Percentiles rank a stretch among this genome's conserved stretches.
phyloP scores from a whole-genome alignment of 2,797 vertebrate species.

The Falco rusticolus region DNA sequence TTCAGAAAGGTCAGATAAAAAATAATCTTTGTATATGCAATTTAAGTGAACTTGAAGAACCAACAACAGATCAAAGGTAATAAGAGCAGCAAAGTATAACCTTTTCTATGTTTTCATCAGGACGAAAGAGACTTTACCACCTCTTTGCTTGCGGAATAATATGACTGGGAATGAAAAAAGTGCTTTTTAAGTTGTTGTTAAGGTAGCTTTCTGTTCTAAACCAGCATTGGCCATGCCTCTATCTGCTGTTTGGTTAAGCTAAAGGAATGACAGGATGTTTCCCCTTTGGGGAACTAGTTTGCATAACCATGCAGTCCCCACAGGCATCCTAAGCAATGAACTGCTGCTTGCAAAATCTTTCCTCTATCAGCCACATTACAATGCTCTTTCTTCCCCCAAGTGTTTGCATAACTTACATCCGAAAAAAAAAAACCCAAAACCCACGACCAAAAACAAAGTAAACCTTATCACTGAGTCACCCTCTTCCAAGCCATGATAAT shows the following conservation, averaged over 20 bases:
- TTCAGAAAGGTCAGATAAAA: background rate
- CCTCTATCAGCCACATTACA: constrained; percentile 35
- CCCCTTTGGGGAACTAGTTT: constrained; percentile 30
- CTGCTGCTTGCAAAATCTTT: constrained; percentile 43
- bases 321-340: constrained; percentile 40
- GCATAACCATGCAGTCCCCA: constrained; percentile 35
- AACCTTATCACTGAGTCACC: background rate
- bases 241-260: background rate
- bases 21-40: background rate
- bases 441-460: background rate
- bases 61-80: background rate
- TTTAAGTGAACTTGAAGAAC: background rate
- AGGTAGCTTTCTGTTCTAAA: background rate
- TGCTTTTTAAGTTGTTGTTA: background rate
- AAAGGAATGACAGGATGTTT: constrained; percentile 21
- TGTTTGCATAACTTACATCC: background rate
- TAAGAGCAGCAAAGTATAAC: background rate
- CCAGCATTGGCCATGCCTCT: background rate
- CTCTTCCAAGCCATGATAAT: background rate
- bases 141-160: background rate
- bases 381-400: background rate
- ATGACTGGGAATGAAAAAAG: background rate
- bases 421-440: background rate
- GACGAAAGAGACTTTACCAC: background rate
- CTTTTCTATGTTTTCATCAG: background rate